Evolutionary conservation across 2,797 vertebrate genomes (phyloP).

Genomic region (Acrossocheilus fasciatus): DNA sequence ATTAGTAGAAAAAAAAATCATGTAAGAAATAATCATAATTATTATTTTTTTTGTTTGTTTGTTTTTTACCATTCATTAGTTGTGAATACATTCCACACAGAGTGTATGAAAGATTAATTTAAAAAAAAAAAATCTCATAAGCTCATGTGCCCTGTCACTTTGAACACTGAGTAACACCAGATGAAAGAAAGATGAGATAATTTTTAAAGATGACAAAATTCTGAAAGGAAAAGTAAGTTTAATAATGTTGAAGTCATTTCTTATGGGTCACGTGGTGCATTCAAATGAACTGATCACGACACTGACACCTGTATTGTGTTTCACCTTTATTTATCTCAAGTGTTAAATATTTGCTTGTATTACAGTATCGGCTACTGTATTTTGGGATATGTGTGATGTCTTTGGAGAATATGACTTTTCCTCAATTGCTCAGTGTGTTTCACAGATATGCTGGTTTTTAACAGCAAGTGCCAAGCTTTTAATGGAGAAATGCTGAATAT

Average conservation of each 20-base stretch:
- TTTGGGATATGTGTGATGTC: slow-evolving; percentile 13
- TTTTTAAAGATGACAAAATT: not conserved
- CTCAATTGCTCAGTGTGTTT: not conserved
- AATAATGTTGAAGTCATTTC: not conserved
- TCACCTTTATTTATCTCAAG: slow-evolving; percentile 25
- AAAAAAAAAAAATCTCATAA: not conserved
- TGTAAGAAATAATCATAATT: not conserved
- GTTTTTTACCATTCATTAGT: not conserved
- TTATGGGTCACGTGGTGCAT: slow-evolving; percentile 12
- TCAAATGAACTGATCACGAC: slow-evolving; percentile 8
- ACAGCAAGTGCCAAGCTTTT: slow-evolving; percentile 45
- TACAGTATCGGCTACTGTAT: slow-evolving; percentile 4
- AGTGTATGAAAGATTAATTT: not conserved
- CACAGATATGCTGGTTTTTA: slow-evolving; percentile 20
- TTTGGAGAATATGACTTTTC: not conserved
- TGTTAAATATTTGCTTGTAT: slow-evolving; percentile 15
- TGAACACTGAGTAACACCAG: not conserved
- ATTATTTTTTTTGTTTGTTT: not conserved
- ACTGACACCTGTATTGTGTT: slow-evolving; percentile 9
- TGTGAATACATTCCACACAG: not conserved
- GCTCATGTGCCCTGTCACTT: not conserved
- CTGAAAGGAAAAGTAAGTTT: not conserved
- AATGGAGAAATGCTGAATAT: slow-evolving; percentile 40
- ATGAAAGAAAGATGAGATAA: not conserved
- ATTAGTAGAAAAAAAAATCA: not conserved